Evolutionary conservation across 2,113 vertebrate species (phyloP).

Genomic region (Ramphastos sulfuratus): DNA sequence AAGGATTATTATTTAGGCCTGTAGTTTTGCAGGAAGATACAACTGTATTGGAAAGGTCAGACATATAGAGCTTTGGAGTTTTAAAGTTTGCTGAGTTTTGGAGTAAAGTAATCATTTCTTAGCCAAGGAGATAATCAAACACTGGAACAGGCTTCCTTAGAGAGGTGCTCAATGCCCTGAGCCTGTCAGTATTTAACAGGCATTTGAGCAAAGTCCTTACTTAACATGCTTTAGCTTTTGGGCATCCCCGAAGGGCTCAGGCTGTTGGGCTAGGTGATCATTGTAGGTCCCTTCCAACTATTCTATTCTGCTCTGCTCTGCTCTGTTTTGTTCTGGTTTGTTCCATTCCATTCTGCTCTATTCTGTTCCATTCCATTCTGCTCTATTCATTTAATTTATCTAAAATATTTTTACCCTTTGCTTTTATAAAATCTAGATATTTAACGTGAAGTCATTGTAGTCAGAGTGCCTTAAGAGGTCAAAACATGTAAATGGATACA

Average conservation of each 20-base stretch:
- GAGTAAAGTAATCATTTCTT: not conserved
- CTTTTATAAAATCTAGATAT: not conserved
- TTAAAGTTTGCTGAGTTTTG: not conserved
- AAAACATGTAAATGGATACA: not conserved
- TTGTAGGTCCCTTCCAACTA: not conserved
- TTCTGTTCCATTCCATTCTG: too few species aligned
- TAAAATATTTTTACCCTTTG: not conserved
- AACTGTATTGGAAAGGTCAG: not conserved
- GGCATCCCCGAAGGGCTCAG: not conserved
- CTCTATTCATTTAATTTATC: not conserved
- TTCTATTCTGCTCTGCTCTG: not conserved
- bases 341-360: not conserved
- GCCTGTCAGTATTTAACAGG: not conserved
- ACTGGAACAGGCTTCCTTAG: too few species aligned
- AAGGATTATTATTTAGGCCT: not conserved
- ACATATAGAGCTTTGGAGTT: not conserved
- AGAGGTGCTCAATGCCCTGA: too few species aligned
- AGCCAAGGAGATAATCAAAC: too few species aligned
- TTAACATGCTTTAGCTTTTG: not conserved
- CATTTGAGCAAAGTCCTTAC: not conserved
- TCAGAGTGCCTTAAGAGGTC: not conserved
- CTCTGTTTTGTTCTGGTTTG: not conserved
- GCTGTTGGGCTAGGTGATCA: not conserved
- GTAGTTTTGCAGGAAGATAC: not conserved
- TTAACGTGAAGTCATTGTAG: not conserved